These are phyloP conservation scores for Podarcis muralis DNA, from an alignment of 2,113 vertebrate genomes.

Conservation along the genomic window DNA sequence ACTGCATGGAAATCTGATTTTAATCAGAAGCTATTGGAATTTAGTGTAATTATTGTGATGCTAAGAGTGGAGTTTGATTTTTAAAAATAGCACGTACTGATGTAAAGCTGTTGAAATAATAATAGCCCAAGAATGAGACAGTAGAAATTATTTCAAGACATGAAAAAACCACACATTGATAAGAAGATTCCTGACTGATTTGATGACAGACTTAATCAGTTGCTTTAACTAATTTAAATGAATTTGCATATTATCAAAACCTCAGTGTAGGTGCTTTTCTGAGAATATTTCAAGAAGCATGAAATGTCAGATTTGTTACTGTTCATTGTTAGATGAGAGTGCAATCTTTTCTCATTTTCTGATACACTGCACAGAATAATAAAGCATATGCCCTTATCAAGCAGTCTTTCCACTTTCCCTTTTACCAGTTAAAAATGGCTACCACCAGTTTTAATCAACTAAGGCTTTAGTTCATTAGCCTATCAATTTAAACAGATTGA, in stretches of 20 bases:
- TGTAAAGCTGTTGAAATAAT: slow-evolving; percentile 8
- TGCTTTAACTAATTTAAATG: neutral
- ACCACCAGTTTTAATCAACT: neutral
- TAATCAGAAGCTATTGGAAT: slow-evolving; percentile 34
- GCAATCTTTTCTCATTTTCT: neutral
- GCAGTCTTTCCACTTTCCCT: neutral
- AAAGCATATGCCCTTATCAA: neutral
- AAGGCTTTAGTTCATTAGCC: neutral
- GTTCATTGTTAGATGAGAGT: neutral
- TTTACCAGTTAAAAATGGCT: neutral
- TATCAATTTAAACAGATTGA: neutral
- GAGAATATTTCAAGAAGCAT: neutral
- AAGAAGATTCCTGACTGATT: neutral
- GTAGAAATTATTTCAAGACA: neutral
- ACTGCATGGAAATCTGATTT: slow-evolving; percentile 20
- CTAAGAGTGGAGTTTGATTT: slow-evolving; percentile 20
- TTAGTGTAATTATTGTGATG: neutral
- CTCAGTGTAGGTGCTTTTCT: neutral
- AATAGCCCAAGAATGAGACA: slow-evolving; percentile 10
- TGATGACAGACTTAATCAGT: neutral
- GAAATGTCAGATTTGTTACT: neutral
- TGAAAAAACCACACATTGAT: neutral
- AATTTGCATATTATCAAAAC: neutral
- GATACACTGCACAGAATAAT: neutral
- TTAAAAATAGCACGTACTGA: neutral